Evolutionary conservation across 1,140 invertebrate genomes (phyloP).

Genomic region (Ostrea denselamellosa): DNA sequence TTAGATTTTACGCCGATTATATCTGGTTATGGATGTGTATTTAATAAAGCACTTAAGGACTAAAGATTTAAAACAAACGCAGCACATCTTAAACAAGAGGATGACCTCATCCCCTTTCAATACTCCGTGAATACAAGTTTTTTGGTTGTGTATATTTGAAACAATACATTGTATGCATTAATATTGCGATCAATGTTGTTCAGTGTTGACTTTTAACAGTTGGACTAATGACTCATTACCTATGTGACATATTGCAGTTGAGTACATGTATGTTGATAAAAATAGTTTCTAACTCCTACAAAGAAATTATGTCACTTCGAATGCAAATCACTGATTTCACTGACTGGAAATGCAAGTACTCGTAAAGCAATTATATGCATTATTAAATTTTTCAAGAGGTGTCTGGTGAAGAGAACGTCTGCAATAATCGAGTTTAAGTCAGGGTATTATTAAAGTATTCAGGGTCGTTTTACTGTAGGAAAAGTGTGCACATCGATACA

Average conservation of each 20-base stretch:
- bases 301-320: too few species aligned
- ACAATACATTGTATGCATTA: background rate
- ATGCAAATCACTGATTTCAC: too few species aligned
- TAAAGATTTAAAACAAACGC: slow-evolving; percentile 26
- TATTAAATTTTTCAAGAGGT: too few species aligned
- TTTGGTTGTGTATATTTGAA: background rate
- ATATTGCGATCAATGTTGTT: background rate
- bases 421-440: too few species aligned
- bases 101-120: slow-evolving; percentile 4
- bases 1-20: slow-evolving; percentile 4
- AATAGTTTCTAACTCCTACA: background rate
- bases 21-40: slow-evolving; percentile 25
- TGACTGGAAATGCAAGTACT: too few species aligned
- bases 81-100: background rate
- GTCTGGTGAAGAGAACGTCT: too few species aligned
- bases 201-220: background rate
- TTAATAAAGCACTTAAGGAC: slow-evolving; percentile 14
- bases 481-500: too few species aligned
- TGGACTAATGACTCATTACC: background rate
- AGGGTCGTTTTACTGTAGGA: too few species aligned
- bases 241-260: background rate
- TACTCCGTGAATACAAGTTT: background rate
- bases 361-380: too few species aligned
- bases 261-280: background rate
- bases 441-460: too few species aligned